phyloP scores from a whole-genome alignment of 2,888 invertebrate genomes.

The Pyrrhia umbra region DNA sequence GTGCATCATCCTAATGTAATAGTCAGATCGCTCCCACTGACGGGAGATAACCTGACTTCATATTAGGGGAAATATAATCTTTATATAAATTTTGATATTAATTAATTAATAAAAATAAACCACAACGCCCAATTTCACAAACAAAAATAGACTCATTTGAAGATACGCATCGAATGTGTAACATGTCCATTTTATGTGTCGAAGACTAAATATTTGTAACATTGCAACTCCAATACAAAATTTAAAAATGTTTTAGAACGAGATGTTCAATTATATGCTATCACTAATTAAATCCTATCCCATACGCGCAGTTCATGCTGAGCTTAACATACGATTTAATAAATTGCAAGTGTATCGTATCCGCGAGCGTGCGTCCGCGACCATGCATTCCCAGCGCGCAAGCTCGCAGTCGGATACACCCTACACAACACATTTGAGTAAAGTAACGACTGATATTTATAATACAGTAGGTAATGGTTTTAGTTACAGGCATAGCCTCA shows the following conservation, averaged over 20 bases:
- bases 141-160: slow-evolving; percentile 25
- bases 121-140: slow-evolving; percentile 7
- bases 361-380: background rate
- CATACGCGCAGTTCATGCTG: slow-evolving; percentile 7
- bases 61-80: slow-evolving; percentile 13
- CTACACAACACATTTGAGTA: too few relatives aligned
- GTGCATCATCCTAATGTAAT: background rate
- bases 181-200: slow-evolving; percentile 19
- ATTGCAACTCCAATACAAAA: slow-evolving; percentile 23
- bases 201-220: slow-evolving; percentile 17
- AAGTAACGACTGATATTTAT: slow-evolving; percentile 33
- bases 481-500: slow-evolving; percentile 14
- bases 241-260: slow-evolving; percentile 39
- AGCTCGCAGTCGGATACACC: too few relatives aligned
- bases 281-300: slow-evolving; percentile 23
- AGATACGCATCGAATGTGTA: slow-evolving; percentile 35
- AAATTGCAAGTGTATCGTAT: background rate
- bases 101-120: slow-evolving; percentile 12
- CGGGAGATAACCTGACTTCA: slow-evolving; percentile 1
- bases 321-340: slow-evolving; percentile 13
- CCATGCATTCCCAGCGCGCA: too few relatives aligned
- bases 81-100: slow-evolving; percentile 2
- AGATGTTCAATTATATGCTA: slow-evolving; percentile 26
- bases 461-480: slow-evolving; percentile 33
- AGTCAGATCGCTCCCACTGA: background rate